phyloP scores from a whole-genome alignment of 2,113 vertebrate species.

The Smithornis capensis region DNA sequence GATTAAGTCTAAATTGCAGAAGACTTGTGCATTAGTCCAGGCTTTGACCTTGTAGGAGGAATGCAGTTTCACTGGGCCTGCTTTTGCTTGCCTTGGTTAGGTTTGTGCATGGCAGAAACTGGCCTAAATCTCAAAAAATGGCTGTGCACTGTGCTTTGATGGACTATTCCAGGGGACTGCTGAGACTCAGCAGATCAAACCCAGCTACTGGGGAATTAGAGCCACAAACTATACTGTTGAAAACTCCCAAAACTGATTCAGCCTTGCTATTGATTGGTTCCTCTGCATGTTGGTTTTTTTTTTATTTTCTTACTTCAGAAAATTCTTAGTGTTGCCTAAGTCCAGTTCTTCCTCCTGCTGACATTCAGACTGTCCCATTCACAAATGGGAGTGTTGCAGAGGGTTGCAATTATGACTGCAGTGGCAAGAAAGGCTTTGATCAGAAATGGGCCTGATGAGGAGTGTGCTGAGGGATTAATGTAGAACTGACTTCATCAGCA shows the following conservation, averaged over 20 bases:
- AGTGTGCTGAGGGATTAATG: constrained; percentile 41
- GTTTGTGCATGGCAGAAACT: neutral
- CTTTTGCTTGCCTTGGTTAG: neutral
- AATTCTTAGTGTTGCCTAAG: neutral
- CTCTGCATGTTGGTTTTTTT: neutral
- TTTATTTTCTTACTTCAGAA: neutral
- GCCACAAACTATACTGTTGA: accelerated
- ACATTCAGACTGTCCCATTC: neutral
- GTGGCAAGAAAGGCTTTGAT: constrained; percentile 32
- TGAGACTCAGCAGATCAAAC: neutral
- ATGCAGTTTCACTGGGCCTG: neutral
- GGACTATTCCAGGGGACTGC: neutral
- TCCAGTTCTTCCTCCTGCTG: neutral
- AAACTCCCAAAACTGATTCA: neutral
- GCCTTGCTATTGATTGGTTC: neutral
- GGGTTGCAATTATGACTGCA: neutral
- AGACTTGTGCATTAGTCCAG: neutral
- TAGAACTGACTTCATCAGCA: constrained; percentile 53
- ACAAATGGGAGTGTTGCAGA: neutral
- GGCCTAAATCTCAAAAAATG: neutral
- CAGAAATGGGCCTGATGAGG: neutral
- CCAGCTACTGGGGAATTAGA: neutral
- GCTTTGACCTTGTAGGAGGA: neutral
- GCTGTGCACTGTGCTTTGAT: neutral
- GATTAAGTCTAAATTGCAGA: neutral